phyloP scores from a whole-genome alignment of 53 echinoderm and acorn worm species.

The Pentamera pediparva region DNA sequence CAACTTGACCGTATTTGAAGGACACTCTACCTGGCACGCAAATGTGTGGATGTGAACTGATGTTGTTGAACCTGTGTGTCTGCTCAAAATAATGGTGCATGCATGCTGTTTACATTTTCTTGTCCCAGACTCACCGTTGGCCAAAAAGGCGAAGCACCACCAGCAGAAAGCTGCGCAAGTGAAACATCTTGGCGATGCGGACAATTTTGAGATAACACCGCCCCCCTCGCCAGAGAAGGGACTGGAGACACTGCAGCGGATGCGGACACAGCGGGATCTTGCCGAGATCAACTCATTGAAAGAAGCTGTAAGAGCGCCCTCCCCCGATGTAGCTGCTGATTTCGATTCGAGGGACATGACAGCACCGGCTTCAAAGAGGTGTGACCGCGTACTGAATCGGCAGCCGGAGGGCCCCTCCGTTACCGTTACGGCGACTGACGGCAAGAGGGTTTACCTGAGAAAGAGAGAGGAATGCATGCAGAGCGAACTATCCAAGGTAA shows the following conservation, averaged over 20 bases:
- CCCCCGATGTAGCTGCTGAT: no score
- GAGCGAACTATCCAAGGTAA: not conserved
- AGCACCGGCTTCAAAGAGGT: not conserved
- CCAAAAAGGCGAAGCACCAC: no score
- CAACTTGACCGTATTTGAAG: no score
- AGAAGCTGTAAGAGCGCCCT: not conserved
- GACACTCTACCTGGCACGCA: no score
- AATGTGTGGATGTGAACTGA: no score
- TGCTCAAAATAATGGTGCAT: no score
- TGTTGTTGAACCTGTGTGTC: no score
- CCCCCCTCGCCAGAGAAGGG: conserved; percentile 21
- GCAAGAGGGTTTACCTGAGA: conserved; percentile 14
- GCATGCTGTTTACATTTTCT: no score
- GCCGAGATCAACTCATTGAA: not conserved
- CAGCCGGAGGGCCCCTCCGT: conserved; percentile 4
- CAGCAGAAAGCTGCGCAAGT: no score
- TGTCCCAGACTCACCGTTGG: no score
- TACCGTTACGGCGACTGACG: not conserved
- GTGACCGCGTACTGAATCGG: not conserved
- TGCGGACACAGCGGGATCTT: not conserved
- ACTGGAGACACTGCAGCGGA: conserved; percentile 7
- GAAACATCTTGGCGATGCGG: not conserved
- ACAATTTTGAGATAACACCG: conserved; percentile 26
- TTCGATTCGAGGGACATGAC: not conserved
- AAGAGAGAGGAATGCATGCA: not conserved